Evolutionary conservation across 2,113 vertebrate genomes (phyloP).

Genomic region (Anguilla japonica): DNA sequence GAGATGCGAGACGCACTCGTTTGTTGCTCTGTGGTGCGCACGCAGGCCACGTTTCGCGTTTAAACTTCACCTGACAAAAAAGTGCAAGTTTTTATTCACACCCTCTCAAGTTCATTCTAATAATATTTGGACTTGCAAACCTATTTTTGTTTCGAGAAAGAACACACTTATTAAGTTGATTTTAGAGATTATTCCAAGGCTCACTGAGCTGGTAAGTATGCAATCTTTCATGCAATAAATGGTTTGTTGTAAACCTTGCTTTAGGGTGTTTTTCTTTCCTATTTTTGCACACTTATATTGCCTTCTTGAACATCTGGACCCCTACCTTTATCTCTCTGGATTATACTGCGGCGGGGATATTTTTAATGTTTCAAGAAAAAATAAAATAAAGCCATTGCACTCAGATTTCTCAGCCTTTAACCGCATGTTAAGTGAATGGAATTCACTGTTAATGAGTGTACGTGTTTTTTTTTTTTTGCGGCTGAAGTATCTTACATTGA

Average conservation of each 20-base stretch:
- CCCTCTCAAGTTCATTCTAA: too few relatives aligned
- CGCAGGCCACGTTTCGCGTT: too few relatives aligned
- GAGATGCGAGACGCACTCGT: too few relatives aligned
- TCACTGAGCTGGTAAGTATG: too few relatives aligned
- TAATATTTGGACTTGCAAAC: too few relatives aligned
- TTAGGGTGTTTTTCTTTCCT: background rate
- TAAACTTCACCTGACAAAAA: too few relatives aligned
- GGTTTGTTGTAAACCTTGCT: background rate
- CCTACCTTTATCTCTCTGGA: background rate
- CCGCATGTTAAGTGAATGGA: background rate
- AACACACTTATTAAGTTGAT: too few relatives aligned
- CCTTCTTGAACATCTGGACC: background rate
- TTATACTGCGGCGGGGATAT: background rate
- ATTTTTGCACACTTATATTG: too few relatives aligned
- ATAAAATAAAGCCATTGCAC: background rate
- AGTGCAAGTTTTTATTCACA: too few relatives aligned
- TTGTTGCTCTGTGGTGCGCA: too few relatives aligned
- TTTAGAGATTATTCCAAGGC: too few relatives aligned
- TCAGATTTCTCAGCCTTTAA: background rate
- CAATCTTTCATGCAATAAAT: background rate
- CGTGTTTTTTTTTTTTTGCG: background rate
- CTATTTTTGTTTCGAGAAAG: too few relatives aligned
- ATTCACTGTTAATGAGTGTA: background rate
- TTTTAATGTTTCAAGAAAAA: background rate
- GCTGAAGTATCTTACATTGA: background rate